A percentile compares a stretch with the other conserved stretches of the same genome.
phyloP scores from a whole-genome alignment of 2,888 invertebrate species.

The Fragum whitleyi region DNA sequence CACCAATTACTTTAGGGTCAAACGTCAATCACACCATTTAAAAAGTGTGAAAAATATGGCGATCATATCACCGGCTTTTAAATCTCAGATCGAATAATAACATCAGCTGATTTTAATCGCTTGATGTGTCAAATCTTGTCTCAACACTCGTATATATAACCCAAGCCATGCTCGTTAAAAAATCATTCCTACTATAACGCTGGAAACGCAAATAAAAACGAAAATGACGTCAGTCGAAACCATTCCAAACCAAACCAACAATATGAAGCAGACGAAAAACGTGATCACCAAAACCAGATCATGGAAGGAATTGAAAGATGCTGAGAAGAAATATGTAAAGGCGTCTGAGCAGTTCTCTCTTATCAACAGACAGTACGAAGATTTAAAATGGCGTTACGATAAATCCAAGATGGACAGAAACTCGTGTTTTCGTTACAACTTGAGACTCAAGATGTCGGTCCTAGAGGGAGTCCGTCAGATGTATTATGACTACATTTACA shows the following conservation, averaged over 20 bases:
- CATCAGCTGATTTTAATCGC: not conserved
- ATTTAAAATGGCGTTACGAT: slow-evolving; percentile 14
- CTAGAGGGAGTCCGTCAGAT: slow-evolving; percentile 1
- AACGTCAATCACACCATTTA: not conserved
- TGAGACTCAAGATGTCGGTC: slow-evolving; percentile 19
- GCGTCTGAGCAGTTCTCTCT: slow-evolving; percentile 14
- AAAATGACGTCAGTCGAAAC: not conserved
- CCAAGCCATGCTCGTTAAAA: not conserved
- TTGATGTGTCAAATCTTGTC: not conserved
- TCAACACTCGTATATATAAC: not conserved
- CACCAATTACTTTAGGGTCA: not conserved
- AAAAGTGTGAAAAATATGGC: not conserved
- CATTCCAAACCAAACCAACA: not conserved
- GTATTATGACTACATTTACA: slow-evolving; percentile 15
- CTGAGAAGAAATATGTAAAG: slow-evolving; percentile 13
- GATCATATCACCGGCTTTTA: not conserved
- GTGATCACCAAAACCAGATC: not conserved
- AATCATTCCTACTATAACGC: not conserved
- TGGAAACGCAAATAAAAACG: not conserved
- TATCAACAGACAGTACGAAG: slow-evolving; percentile 3
- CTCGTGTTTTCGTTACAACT: slow-evolving; percentile 3
- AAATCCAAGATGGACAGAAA: slow-evolving; percentile 7
- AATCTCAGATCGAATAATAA: not conserved
- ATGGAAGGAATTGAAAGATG: slow-evolving; percentile 4
- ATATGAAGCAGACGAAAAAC: slow-evolving; percentile 12